Evolutionary conservation across 2,113 vertebrate genomes (phyloP), one percentile per base, ranked within the genome.

Genomic region (Rana temporaria): DNA sequence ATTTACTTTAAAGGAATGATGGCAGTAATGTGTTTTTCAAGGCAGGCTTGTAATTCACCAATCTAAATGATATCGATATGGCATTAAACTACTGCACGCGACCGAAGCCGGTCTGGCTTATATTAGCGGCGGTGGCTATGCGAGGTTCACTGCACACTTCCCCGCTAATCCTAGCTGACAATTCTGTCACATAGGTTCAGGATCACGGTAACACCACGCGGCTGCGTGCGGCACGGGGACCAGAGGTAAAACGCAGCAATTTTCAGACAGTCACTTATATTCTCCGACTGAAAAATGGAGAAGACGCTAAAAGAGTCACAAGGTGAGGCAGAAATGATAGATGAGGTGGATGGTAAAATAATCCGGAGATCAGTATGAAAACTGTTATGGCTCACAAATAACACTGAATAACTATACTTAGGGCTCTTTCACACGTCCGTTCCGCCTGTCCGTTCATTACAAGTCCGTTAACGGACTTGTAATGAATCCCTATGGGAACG

Each of bases 121-220:
- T 71, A 30, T 74, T 34, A 34, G 34, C 24, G 20, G 56, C 5
- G 18, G 26, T 6, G 59, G 59, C 38, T 62, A 12, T 14, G 20
- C 15, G 59, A n/a, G 15, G 32, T 57, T 60, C 72, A 42, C 30
- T 75, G 32, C 59, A 75, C 72, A 62, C 60, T 42, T 55, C 56
- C 26, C 17, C 12, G 32, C 56, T 62, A 75, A 75, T 17, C 9
- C 19, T 14, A 62, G 19, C 56, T 62, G 72, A 42, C 72, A 75
- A 57, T 8, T 22, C 19, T 75, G 72, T 75, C 72, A 75, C 53
- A 62, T 20, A 38, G 16, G 30, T 60, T 75, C 56, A 75, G 57
- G 56, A 38, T 75, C 72, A 75, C 56, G 19, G 22, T 19, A 26
- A 15, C 30, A 20, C 26, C 26, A 30, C 56, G 26, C 55, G 15